Conservation (phyloP, 2,888 invertebrate genomes). For the Melitaea athalia region DNA sequence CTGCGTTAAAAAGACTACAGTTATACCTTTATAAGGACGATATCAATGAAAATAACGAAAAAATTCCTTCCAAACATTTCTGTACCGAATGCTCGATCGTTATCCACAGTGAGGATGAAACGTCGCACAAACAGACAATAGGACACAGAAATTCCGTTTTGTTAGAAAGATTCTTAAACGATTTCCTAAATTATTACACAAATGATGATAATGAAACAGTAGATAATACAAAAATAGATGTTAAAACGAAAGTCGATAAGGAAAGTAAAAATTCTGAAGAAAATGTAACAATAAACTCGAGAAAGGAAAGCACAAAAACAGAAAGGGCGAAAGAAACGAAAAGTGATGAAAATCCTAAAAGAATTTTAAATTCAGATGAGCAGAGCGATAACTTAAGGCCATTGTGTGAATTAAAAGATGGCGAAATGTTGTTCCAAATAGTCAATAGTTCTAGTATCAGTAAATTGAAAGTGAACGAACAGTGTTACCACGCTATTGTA, state of each 20-base stretch:
- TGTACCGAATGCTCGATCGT: conserved; percentile 45
- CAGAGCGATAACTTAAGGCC: too few species aligned
- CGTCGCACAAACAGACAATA: conserved; percentile 20
- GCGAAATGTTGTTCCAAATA: conserved; percentile 29
- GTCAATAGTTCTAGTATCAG: conserved; percentile 26
- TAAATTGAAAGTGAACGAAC: conserved; percentile 1
- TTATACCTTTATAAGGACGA: conserved; percentile 38
- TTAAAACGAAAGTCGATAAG: neutral
- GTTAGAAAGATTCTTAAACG: conserved; percentile 39
- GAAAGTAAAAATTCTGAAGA: neutral
- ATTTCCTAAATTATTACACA: conserved; percentile 37
- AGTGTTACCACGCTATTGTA: too few species aligned
- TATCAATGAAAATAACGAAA: conserved; percentile 10
- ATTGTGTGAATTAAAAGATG: neutral
- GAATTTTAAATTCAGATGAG: too few species aligned
- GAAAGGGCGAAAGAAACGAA: too few species aligned
- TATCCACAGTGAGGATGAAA: conserved; percentile 32
- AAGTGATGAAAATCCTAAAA: too few species aligned
- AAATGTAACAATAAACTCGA: too few species aligned
- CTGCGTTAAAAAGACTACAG: conserved; percentile 43
- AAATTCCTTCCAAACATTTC: conserved; percentile 39
- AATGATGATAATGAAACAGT: conserved; percentile 8
- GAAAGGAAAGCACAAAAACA: too few species aligned
- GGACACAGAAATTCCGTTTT: conserved; percentile 43
- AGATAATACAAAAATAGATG: neutral